Conservation (phyloP, 1,140 invertebrate species). For the Reticulitermes speratus region DNA sequence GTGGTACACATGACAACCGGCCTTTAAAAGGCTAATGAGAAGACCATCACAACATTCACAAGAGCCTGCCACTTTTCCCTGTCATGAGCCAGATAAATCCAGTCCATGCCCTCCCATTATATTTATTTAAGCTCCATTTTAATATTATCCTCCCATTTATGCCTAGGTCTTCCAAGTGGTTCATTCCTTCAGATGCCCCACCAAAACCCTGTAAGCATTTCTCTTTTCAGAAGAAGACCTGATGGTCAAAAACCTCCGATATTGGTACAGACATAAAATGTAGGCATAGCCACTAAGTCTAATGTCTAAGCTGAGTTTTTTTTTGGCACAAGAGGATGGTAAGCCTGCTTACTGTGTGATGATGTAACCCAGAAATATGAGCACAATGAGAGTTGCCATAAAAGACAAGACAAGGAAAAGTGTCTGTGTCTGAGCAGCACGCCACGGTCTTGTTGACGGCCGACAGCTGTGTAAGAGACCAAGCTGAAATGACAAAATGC, state of each 20-base stretch:
- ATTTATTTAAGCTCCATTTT: too few species aligned
- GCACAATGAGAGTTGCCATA: constrained; percentile 57
- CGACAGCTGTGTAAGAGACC: constrained; percentile 56
- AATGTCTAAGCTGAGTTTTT: not conserved
- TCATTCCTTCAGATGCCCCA: too few species aligned
- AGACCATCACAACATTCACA: too few species aligned
- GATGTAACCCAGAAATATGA: constrained; percentile 58
- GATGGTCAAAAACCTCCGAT: constrained; percentile 3
- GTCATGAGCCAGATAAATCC: too few species aligned
- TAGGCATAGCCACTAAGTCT: not conserved
- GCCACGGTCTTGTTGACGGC: constrained; percentile 61
- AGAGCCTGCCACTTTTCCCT: too few species aligned
- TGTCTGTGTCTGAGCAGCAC: constrained; percentile 69
- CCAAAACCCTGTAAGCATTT: too few species aligned
- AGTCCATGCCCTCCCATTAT: too few species aligned
- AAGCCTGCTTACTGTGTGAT: constrained; percentile 52
- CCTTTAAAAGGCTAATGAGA: too few species aligned
- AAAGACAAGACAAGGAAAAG: constrained; percentile 67
- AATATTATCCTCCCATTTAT: too few species aligned
- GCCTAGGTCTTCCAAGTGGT: too few species aligned
- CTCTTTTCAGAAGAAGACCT: too few species aligned
- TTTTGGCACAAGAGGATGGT: not conserved
- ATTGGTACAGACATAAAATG: not conserved
- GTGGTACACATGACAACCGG: too few species aligned
- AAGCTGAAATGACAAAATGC: not conserved